Evolutionary conservation across 1,140 invertebrate species (phyloP).

Genomic region (Leptinotarsa lineolata): DNA sequence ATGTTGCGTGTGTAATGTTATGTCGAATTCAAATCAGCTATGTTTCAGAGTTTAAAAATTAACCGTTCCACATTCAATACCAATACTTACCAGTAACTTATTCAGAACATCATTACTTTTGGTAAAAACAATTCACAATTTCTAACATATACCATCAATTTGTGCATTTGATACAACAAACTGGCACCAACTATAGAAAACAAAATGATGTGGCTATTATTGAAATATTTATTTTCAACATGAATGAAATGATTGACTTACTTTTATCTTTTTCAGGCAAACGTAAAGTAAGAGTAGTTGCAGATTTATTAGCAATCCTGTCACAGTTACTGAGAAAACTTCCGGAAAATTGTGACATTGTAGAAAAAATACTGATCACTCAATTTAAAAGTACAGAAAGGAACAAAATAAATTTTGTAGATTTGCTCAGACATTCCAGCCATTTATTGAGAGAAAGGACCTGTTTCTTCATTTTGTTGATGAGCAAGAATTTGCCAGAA

Average conservation of each 20-base stretch:
- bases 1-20: too few species aligned
- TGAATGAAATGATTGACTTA: constrained; percentile 9
- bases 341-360: constrained; percentile 74
- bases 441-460: constrained; percentile 65
- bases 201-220: constrained; percentile 26
- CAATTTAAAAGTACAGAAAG: constrained; percentile 40
- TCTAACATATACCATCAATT: too few species aligned
- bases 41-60: too few species aligned
- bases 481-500: constrained; percentile 64
- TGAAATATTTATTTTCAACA: background rate
- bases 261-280: constrained; percentile 59
- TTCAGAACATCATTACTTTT: too few species aligned
- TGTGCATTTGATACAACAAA: too few species aligned
- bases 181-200: too few species aligned
- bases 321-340: constrained; percentile 74
- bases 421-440: constrained; percentile 66
- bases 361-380: constrained; percentile 69
- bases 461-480: constrained; percentile 68
- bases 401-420: constrained; percentile 61
- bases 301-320: constrained; percentile 72
- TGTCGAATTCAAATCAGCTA: too few species aligned
- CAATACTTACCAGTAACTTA: too few species aligned
- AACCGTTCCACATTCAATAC: too few species aligned
- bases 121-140: too few species aligned
- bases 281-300: constrained; percentile 64